A percentile compares a stretch with the other conserved stretches of the same genome.
These are phyloP conservation scores for Cebidichthys violaceus DNA, from an alignment of 2,113 vertebrate genomes.

Conservation along the genomic window DNA sequence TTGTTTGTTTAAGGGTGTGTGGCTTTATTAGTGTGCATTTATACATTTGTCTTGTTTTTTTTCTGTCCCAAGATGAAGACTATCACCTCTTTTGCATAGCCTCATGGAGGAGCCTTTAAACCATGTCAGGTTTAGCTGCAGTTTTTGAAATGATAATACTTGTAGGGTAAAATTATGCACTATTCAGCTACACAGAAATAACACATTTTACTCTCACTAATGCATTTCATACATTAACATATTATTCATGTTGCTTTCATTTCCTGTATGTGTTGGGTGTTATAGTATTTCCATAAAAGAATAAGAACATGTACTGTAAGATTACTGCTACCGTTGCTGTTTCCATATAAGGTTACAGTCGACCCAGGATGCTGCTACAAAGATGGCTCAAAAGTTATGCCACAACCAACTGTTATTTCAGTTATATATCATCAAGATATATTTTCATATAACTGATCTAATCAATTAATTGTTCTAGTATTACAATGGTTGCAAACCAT, in stretches of 20 bases:
- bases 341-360: neutral
- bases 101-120: constrained; percentile 32
- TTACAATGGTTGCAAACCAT: no score
- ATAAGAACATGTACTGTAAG: neutral
- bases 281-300: neutral
- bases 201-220: constrained; percentile 30
- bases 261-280: neutral
- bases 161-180: constrained; percentile 5
- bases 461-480: no score
- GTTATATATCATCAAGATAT: no score
- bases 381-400: no score
- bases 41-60: neutral
- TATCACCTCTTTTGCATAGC: constrained; percentile 9
- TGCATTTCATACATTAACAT: constrained; percentile 31
- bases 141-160: constrained; percentile 21
- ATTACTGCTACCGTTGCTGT: neutral
- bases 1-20: neutral
- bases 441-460: no score
- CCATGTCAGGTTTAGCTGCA: neutral
- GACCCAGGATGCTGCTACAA: neutral
- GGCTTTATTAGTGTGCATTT: constrained; percentile 10
- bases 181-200: neutral
- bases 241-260: constrained; percentile 16
- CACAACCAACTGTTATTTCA: no score
- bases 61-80: neutral